Evolutionary conservation across 2,797 vertebrate species (phyloP), one percentile per base, ranked within the genome.

Genomic region (Acanthopagrus latus): DNA sequence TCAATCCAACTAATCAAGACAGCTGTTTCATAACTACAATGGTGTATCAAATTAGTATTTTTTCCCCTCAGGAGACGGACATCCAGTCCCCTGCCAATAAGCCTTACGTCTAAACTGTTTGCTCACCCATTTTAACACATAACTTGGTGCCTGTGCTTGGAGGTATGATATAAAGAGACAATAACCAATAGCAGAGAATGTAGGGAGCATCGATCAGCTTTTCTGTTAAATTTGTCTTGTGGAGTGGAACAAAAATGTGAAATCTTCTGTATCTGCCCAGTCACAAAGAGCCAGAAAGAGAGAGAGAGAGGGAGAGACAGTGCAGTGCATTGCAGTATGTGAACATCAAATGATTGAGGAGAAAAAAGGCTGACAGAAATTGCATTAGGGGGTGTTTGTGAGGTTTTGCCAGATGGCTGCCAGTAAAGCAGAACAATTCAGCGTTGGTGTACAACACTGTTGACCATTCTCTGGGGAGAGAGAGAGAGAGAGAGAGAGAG

Each of bases 371-470:
- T 76, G 76, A 23, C 78, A 82, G 75, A 86, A 92, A 92, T 83
- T 88, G 74, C 82, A 89, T 92, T 89, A 90, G 80, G 78, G 84
- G 76, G 79, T 85, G 82, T 86, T 87, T 90, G 87, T 87, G 84
- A 91, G 82, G 78, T 80, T 87, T 81, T 84, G 87, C 89, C 92
- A 93, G 91, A 92, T 93, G 91, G 91, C 88, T 87, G 85, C 82
- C 80, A 84, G 87, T 84, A 87, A 89, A 85, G 84, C 88, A 90
- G 80, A 90, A 92, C 75, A 87, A 77, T 88, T 79, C 64, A 70
- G 72, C 52, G n/a, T 78, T 74, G 81, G 69, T 86, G 77, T 83
- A 76, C 70, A 90, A 81, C 75, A 69, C 46, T 71, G 81, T 64
- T 87, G 88, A 91, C 85, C 80, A 27, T 50, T 60, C 80, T 82